Conservation (phyloP, 2,888 invertebrate genomes). For the Pammene aurita region DNA sequence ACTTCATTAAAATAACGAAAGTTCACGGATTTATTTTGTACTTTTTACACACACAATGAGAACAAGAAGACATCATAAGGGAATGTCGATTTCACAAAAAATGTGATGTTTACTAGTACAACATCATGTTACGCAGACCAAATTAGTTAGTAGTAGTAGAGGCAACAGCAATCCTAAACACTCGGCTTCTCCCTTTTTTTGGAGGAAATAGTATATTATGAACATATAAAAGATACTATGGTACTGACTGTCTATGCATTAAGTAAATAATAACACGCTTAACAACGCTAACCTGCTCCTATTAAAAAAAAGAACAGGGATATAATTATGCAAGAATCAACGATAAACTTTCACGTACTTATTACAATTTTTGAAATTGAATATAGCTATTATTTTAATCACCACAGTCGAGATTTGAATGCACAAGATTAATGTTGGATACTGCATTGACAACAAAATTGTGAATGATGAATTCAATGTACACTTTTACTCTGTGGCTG, state of each 20-base stretch:
- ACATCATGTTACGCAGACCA: too few relatives aligned
- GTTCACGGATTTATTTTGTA: background rate
- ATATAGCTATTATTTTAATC: slow-evolving; percentile 57
- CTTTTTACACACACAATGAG: too few relatives aligned
- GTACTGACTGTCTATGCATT: too few relatives aligned
- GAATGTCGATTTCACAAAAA: too few relatives aligned
- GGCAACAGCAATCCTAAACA: too few relatives aligned
- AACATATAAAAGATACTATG: too few relatives aligned
- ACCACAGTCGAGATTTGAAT: slow-evolving; percentile 43
- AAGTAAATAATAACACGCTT: too few relatives aligned
- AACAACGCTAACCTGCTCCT: slow-evolving; percentile 2
- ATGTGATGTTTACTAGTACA: too few relatives aligned
- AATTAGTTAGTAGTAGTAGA: too few relatives aligned
- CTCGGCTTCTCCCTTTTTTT: too few relatives aligned
- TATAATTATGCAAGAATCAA: slow-evolving; percentile 40
- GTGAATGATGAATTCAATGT: slow-evolving; percentile 48
- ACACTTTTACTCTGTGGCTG: slow-evolving; percentile 45
- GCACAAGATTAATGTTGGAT: slow-evolving; percentile 56
- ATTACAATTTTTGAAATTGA: slow-evolving; percentile 37
- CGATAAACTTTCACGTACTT: slow-evolving; percentile 49
- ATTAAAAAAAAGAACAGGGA: slow-evolving; percentile 21
- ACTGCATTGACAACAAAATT: slow-evolving; percentile 63
- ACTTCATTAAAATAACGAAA: background rate
- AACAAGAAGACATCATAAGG: too few relatives aligned
- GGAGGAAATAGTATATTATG: too few relatives aligned